phyloP scores from a whole-genome alignment of 1,140 invertebrate genomes.

The Papilio polyxenes region DNA sequence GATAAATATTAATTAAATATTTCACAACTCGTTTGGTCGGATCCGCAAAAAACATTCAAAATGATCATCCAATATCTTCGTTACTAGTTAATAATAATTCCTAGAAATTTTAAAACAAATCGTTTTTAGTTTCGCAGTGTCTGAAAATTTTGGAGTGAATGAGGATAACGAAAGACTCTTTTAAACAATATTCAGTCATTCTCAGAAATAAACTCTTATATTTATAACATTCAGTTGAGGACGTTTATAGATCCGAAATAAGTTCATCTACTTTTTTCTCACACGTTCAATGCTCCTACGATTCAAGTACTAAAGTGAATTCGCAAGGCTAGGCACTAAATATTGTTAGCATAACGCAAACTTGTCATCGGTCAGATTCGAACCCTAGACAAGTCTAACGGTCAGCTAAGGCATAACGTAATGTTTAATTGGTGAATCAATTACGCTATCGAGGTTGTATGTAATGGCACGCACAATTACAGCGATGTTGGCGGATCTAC shows the following conservation, averaged over 20 bases:
- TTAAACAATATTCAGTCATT: neutral
- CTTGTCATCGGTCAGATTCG: neutral
- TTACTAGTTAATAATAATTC: neutral
- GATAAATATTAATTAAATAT: constrained; percentile 70
- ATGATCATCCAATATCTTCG: neutral
- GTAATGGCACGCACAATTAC: constrained; percentile 30
- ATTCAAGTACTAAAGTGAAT: neutral
- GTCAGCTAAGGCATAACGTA: neutral
- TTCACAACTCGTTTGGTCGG: constrained; percentile 63
- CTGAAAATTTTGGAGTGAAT: neutral
- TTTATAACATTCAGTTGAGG: too few species aligned
- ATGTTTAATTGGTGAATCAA: constrained; percentile 14
- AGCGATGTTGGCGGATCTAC: constrained; percentile 53
- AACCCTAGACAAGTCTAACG: neutral
- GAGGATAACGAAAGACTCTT: neutral
- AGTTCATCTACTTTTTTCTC: too few species aligned
- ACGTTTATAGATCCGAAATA: too few species aligned
- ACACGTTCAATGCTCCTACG: neutral
- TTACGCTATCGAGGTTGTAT: constrained; percentile 20
- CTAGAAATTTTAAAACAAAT: constrained; percentile 8
- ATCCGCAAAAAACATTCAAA: constrained; percentile 35
- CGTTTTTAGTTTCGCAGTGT: neutral
- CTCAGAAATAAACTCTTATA: neutral
- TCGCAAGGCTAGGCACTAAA: neutral
- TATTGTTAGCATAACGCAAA: neutral